A percentile compares a stretch with the other conserved stretches of the same genome.
Evolutionary conservation across 2,113 vertebrate genomes (phyloP).

Genomic region (Sinocyclocheilus maitianheensis): DNA sequence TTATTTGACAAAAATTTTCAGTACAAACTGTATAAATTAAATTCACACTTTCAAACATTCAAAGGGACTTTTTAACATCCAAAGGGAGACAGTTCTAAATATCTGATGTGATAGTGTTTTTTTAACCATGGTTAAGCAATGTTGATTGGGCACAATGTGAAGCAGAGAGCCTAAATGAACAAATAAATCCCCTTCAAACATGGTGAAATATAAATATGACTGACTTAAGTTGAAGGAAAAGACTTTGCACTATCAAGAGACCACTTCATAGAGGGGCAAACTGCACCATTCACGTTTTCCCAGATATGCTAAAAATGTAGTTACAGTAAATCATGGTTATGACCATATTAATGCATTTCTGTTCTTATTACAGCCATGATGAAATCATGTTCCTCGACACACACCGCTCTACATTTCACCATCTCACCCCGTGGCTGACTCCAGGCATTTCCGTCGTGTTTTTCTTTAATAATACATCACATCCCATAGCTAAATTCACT

Average conservation of each 20-base stretch:
- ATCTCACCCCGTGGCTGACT: not conserved
- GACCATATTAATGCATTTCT: not conserved
- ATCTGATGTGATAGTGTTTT: no score
- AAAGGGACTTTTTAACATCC: no score
- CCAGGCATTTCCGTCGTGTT: not conserved
- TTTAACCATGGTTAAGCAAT: no score
- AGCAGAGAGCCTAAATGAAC: no score
- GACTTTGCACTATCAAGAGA: not conserved
- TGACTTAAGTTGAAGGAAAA: not conserved
- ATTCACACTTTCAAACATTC: no score
- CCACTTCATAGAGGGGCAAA: not conserved
- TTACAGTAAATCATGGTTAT: not conserved
- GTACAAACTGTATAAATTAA: no score
- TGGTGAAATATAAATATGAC: not conserved
- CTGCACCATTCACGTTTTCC: not conserved
- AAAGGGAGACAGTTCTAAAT: no score
- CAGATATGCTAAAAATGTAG: not conserved
- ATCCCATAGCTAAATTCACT: not conserved
- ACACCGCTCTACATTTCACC: not conserved
- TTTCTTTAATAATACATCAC: conserved; percentile 14
- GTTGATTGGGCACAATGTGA: no score
- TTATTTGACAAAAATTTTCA: no score
- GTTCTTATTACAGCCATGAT: not conserved
- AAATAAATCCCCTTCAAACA: no score
- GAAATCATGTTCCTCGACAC: not conserved